Evolutionary conservation across 1,140 invertebrate species (phyloP), one percentile per base, ranked within the genome.

Genomic region (Drosophila persimilis): DNA sequence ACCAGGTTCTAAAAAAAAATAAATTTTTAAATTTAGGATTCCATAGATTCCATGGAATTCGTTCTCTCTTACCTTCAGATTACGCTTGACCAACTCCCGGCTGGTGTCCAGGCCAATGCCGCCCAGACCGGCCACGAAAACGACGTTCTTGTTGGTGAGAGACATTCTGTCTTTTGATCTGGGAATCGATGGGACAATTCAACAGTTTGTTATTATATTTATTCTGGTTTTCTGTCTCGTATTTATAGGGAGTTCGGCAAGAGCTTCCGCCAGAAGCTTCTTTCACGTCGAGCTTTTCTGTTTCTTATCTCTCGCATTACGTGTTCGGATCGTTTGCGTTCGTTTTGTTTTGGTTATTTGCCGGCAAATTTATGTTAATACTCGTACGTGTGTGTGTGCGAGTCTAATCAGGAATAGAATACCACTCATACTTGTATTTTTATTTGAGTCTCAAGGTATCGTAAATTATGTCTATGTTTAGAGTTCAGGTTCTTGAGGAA

Each of bases 51-150:
- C 17, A 6, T 9, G 31, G 17, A 15, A 15, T 3, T 15, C 15
- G 15, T 15, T 15, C 15, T 0, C 4, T 11, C 46, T n/a, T 60
- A 85, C 83, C 83, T 80, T 84, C 5, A 88, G 64, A 24, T 72
- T 53, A 2, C 62, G 46, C 50, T 84, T 89, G 55, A 89, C 69
- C 22, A 88, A 64, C 59, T 89, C 79, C 44, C 61, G 65, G 52
- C 76, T 81, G 53, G 86, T 84, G 66, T 80, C 89, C 51, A 90
- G 63, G 29, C 90, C 89, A 69, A 90, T 90, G 39, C 80, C 86
- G 24, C 89, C 89, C 50, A 90, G 70, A 47, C 74, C 89, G 35
- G 86, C 89, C 31, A 90, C 89, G 39, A 90, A 90, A 51, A 90
- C 72, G 0, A 90, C 73, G 63, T 90, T 90, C 66, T 90, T 90